Conservation (phyloP, 2,888 invertebrate genomes). For the Oligia strigilis region DNA sequence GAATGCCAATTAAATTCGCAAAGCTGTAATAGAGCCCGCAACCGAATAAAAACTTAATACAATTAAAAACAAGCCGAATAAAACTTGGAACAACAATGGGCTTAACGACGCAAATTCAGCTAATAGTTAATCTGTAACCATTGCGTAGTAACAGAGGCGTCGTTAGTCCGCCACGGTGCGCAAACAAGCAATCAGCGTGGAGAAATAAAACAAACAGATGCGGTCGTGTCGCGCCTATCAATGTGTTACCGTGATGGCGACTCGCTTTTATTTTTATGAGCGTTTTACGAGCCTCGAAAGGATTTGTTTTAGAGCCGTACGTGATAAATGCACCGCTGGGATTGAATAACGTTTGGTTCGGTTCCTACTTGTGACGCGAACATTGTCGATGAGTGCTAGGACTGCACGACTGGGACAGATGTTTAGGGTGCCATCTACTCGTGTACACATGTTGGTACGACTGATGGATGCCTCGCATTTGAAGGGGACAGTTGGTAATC, state of each 20-base stretch:
- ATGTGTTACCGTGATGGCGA: constrained; percentile 59
- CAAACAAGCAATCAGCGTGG: constrained; percentile 68
- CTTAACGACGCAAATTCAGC: constrained; percentile 41
- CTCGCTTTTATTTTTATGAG: constrained; percentile 68
- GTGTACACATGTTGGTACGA: constrained; percentile 4
- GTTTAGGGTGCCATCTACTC: constrained; percentile 19
- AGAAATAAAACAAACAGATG: constrained; percentile 68
- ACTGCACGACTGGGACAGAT: constrained; percentile 23
- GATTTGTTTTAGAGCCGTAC: constrained; percentile 64
- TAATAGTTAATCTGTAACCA: constrained; percentile 61
- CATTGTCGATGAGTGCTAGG: constrained; percentile 22
- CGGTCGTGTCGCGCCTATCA: constrained; percentile 65
- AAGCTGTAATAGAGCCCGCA: constrained; percentile 25
- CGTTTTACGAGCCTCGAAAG: constrained; percentile 63
- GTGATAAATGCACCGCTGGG: constrained; percentile 65
- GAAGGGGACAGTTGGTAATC: constrained; percentile 15
- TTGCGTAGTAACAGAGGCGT: constrained; percentile 63
- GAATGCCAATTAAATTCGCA: constrained; percentile 13
- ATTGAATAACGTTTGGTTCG: constrained; percentile 57
- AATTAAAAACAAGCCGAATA: constrained; percentile 31
- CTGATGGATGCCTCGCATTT: constrained; percentile 29
- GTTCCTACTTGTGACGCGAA: constrained; percentile 28
- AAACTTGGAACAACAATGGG: constrained; percentile 38
- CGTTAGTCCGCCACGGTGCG: constrained; percentile 60
- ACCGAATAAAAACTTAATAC: constrained; percentile 37